Base-by-base conservation (phyloP, 1,140 invertebrate species). In the Euschistus heros region DNA sequence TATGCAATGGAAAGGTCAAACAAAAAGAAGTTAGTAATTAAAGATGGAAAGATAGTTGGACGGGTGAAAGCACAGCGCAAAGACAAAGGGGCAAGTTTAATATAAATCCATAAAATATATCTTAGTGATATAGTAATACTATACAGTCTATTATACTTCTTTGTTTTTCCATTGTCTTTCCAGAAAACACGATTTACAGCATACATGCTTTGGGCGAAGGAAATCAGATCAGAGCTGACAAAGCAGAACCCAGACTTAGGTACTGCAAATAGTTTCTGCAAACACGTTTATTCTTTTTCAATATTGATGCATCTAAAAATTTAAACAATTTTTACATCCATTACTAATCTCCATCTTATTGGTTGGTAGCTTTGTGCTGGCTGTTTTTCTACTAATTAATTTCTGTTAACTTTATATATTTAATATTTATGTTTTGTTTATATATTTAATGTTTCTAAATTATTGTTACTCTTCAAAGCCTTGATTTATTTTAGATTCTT, bases 201-300 rank as follows among this genome's bases (percentile, higher is more conserved):
- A 0, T 94, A 94, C 75, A 92, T 91, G 84, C 77, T 94, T 70
- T 94, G 91, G 89, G 88, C 89, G 6, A 86, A 88, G 71, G 87
- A 91, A 72, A 82, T 88, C 37, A 80, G 91, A 55, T 84, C 86
- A 69, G 83, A 85, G 68, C 79, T 91, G 67, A 75, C 86, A 37
- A 79, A 82, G 66, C 80, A 84, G 70, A 81, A 85, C 77, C 88
- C 89, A 17, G 83, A 87, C 68, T 82, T 92, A 78, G 89, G 84
- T 85, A 77, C 27, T 30, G 27, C 27, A 30, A 30, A 7, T 30
- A 30, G 27, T 30, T 30, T 30, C 7, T 30, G 27, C 27, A 30
- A 2, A 30, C 2, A 30, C 7, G 27, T 30, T 30, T 30, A 30
- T 30, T 30, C 27, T 30, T 30, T 30, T n/a, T 30, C 2, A 30